These are phyloP conservation scores for Girardia tigrina DNA, from an alignment of 2,888 invertebrate genomes.

Conservation along the genomic window DNA sequence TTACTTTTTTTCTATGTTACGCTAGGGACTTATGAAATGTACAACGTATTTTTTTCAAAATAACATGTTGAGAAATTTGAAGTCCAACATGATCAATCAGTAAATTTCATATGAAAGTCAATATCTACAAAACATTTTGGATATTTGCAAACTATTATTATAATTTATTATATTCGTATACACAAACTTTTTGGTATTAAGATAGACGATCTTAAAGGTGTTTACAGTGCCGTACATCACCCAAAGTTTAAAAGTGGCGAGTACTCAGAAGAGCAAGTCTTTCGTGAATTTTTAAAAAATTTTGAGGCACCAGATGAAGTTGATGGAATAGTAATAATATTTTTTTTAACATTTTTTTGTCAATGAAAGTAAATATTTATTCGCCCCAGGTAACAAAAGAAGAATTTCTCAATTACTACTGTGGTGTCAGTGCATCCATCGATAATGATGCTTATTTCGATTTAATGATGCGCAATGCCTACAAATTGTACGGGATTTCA, in stretches of 20 bases:
- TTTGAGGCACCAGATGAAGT: constrained; percentile 58
- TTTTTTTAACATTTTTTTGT: not conserved
- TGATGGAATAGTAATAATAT: constrained; percentile 58
- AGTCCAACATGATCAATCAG: too few relatives aligned
- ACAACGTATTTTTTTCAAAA: too few relatives aligned
- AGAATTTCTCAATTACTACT: constrained; percentile 82
- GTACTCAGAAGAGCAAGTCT: constrained; percentile 65
- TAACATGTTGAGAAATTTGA: too few relatives aligned
- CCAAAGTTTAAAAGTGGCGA: constrained; percentile 75
- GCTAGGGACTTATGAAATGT: too few relatives aligned
- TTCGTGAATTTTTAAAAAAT: constrained; percentile 65
- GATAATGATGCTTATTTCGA: constrained; percentile 86
- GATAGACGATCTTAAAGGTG: constrained; percentile 43
- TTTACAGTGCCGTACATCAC: constrained; percentile 68
- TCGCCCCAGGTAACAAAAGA: constrained; percentile 67
- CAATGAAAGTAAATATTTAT: not conserved
- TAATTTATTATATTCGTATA: too few relatives aligned
- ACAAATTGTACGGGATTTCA: constrained; percentile 24
- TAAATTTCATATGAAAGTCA: too few relatives aligned
- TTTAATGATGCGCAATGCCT: constrained; percentile 79
- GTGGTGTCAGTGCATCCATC: constrained; percentile 79
- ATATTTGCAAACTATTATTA: too few relatives aligned
- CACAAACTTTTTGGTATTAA: too few relatives aligned
- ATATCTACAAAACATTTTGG: too few relatives aligned
- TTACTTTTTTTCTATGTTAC: too few relatives aligned